Conservation (phyloP, 2,888 invertebrate species). For the Noctua fimbriata region DNA sequence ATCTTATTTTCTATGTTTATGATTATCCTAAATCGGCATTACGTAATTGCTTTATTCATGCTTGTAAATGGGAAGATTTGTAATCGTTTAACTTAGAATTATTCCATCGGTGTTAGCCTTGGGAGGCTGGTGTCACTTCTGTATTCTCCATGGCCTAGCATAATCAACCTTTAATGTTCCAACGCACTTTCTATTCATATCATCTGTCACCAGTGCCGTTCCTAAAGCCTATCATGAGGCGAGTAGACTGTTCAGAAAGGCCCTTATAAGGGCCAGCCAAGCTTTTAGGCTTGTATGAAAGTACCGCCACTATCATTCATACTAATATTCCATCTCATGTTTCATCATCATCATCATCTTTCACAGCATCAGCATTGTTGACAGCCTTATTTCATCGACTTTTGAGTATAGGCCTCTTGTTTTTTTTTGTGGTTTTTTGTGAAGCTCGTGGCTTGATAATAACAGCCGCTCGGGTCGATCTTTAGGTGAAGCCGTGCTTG, state of each 20-base stretch:
- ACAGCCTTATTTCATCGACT: not conserved
- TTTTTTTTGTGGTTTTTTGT: not conserved
- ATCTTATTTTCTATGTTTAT: slow-evolving; percentile 24
- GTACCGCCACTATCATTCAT: too few relatives aligned
- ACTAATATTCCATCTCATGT: not conserved
- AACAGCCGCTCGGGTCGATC: too few relatives aligned
- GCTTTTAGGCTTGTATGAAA: too few relatives aligned
- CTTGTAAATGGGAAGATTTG: slow-evolving; percentile 23
- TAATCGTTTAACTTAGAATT: slow-evolving; percentile 27
- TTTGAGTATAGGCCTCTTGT: too few relatives aligned
- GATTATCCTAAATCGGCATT: slow-evolving; percentile 20
- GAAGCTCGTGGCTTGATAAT: too few relatives aligned
- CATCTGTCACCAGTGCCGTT: not conserved
- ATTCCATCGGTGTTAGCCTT: slow-evolving; percentile 5
- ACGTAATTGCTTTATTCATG: slow-evolving; percentile 44
- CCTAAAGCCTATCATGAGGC: too few relatives aligned
- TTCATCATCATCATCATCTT: not conserved
- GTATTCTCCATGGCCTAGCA: not conserved
- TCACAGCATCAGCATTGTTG: not conserved
- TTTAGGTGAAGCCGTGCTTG: too few relatives aligned
- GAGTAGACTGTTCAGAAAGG: too few relatives aligned
- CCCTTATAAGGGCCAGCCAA: too few relatives aligned
- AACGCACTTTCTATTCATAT: not conserved
- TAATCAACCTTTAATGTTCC: not conserved
- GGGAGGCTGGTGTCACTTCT: not conserved